Evolutionary conservation across 2,113 vertebrate species (phyloP).

Genomic region (Saccopteryx leptura): DNA sequence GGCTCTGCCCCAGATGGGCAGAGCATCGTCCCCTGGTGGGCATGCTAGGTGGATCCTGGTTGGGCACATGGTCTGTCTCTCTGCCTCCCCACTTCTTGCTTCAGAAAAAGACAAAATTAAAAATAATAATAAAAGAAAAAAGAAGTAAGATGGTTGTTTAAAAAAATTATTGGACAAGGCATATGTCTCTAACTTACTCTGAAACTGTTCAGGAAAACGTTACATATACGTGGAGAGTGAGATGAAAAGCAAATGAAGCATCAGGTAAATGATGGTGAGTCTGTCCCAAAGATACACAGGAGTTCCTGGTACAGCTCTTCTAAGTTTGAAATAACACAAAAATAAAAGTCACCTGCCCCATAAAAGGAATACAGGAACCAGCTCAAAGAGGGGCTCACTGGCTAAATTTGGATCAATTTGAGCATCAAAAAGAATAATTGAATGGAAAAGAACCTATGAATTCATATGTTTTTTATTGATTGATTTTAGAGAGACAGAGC

Average conservation of each 20-base stretch:
- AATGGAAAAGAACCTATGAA: not conserved
- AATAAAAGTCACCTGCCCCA: not conserved
- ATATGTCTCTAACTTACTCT: not conserved
- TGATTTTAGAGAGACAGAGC: too few relatives aligned
- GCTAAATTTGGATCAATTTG: not conserved
- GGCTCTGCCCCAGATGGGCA: too few relatives aligned
- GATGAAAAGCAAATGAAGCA: too few relatives aligned
- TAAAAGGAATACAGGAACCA: not conserved
- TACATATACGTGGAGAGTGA: rapidly evolving
- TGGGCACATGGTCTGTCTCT: too few relatives aligned
- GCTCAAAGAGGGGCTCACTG: not conserved
- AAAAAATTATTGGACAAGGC: not conserved
- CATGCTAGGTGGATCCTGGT: too few relatives aligned
- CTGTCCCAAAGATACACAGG: not conserved
- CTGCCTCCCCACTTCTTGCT: too few relatives aligned
- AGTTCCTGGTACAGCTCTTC: not conserved
- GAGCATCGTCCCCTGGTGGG: too few relatives aligned
- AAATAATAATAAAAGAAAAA: too few relatives aligned
- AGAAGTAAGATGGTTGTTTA: too few relatives aligned
- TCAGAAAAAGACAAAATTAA: too few relatives aligned
- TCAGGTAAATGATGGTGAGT: not conserved
- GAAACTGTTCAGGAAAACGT: not conserved
- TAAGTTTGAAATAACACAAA: not conserved
- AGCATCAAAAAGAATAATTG: not conserved
- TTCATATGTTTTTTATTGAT: not conserved